phyloP scores from a whole-genome alignment of 2,113 vertebrate genomes.

The Rutilus rutilus region DNA sequence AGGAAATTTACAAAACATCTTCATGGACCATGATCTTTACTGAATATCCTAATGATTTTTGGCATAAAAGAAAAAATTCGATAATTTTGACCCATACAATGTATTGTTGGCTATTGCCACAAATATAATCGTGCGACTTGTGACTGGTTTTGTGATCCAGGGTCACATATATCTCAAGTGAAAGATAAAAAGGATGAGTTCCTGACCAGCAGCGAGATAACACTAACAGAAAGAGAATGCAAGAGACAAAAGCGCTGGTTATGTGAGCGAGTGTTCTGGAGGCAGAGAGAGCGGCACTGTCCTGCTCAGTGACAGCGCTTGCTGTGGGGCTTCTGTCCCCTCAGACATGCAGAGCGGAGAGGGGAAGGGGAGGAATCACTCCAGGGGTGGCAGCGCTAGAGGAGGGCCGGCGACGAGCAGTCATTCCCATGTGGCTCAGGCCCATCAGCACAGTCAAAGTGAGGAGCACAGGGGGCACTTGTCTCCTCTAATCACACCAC shows the following conservation, averaged over 20 bases:
- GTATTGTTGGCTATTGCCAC: too few relatives aligned
- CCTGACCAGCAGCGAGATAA: background rate
- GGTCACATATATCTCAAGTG: too few relatives aligned
- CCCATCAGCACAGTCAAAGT: conserved; percentile 69
- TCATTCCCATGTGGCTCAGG: conserved; percentile 78
- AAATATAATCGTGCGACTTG: too few relatives aligned
- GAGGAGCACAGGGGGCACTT: conserved; percentile 60
- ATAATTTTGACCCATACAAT: too few relatives aligned
- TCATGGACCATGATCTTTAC: too few relatives aligned
- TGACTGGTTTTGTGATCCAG: too few relatives aligned
- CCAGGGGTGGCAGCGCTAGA: conserved; percentile 65
- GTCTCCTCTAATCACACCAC: conserved; percentile 65
- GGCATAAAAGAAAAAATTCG: too few relatives aligned
- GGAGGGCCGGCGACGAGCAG: conserved; percentile 61
- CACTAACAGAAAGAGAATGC: background rate
- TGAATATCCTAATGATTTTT: too few relatives aligned
- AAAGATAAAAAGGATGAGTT: background rate
- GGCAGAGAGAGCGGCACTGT: conserved; percentile 37
- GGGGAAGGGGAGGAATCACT: conserved; percentile 50
- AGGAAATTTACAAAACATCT: too few relatives aligned
- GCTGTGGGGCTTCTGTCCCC: conserved; percentile 19
- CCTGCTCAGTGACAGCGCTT: background rate
- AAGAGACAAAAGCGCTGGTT: background rate
- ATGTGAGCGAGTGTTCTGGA: conserved; percentile 34
- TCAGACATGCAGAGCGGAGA: conserved; percentile 29